phyloP scores from a whole-genome alignment of 2,797 vertebrate species.

The Pseudopleuronectes americanus region DNA sequence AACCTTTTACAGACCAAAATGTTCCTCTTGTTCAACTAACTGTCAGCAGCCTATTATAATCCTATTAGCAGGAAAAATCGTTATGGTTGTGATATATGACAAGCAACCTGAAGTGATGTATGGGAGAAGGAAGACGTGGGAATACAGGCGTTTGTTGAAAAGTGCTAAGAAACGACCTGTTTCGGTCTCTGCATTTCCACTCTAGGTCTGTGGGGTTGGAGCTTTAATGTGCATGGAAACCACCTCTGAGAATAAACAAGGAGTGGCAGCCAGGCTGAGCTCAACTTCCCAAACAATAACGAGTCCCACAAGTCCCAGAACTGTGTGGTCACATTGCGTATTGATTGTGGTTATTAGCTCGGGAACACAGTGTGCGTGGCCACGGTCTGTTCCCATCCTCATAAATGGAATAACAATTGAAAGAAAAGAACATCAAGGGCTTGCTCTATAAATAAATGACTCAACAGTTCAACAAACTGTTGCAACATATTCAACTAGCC shows the following conservation, averaged over 20 bases:
- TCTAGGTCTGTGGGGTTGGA: constrained; percentile 3
- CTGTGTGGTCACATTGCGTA: not conserved
- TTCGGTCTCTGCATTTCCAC: constrained; percentile 6
- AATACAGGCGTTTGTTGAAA: constrained; percentile 3
- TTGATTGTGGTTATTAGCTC: not conserved
- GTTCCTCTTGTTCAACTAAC: constrained; percentile 19
- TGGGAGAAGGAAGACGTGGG: not conserved
- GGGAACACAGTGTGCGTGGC: constrained; percentile 30
- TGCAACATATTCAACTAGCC: no score
- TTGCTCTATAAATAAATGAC: not conserved
- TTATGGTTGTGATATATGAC: constrained; percentile 3
- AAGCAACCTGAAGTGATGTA: constrained; percentile 14
- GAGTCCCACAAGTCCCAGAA: constrained; percentile 8
- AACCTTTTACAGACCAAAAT: constrained; percentile 12
- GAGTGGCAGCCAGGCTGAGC: constrained; percentile 19
- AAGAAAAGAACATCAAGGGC: not conserved
- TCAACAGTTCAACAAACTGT: not conserved
- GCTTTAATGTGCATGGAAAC: not conserved
- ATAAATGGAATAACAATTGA: constrained; percentile 11
- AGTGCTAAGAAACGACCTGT: not conserved
- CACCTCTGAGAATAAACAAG: not conserved
- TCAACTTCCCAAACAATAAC: constrained; percentile 30
- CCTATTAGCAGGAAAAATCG: not conserved
- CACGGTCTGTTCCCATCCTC: constrained; percentile 13
- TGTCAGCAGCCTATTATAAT: constrained; percentile 31